Conservation (phyloP, 1,140 invertebrate species). For the Choristoneura fumiferana region DNA sequence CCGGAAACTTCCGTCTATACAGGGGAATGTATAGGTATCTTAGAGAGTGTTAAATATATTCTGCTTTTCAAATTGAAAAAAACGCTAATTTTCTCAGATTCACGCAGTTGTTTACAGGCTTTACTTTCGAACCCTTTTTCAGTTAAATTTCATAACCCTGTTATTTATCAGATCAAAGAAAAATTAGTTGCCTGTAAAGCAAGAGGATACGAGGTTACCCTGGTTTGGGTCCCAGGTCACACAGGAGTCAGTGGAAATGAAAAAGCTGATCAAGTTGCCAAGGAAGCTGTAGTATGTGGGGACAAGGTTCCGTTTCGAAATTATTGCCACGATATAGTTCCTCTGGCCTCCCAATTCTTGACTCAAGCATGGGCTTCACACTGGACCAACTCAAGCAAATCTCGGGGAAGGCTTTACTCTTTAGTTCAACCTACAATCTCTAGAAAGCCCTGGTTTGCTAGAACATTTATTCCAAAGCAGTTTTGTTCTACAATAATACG, state of each 20-base stretch:
- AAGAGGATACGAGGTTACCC: no score
- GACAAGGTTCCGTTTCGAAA: conserved; percentile 25
- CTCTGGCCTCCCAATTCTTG: background rate
- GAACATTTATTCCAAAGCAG: background rate
- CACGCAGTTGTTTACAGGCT: background rate
- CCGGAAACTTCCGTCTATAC: conserved; percentile 25
- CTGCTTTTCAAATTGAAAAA: conserved; percentile 19
- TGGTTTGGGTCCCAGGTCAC: no score
- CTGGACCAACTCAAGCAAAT: background rate
- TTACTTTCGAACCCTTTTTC: no score
- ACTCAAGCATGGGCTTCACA: background rate
- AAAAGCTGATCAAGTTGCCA: conserved; percentile 24
- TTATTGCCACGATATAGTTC: conserved; percentile 22
- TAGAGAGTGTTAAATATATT: no score
- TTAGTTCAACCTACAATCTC: background rate
- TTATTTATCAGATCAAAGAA: background rate
- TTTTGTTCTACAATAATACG: background rate
- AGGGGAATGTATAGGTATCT: conserved; percentile 11
- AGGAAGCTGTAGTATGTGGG: conserved; percentile 25
- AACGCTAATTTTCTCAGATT: conserved; percentile 26
- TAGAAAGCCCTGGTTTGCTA: background rate
- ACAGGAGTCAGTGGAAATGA: no score
- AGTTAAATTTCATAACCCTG: no score
- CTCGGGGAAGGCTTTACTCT: background rate
- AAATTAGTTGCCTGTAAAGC: no score